phyloP scores from a whole-genome alignment of 2,113 vertebrate species.

The Oreochromis spilurus region DNA sequence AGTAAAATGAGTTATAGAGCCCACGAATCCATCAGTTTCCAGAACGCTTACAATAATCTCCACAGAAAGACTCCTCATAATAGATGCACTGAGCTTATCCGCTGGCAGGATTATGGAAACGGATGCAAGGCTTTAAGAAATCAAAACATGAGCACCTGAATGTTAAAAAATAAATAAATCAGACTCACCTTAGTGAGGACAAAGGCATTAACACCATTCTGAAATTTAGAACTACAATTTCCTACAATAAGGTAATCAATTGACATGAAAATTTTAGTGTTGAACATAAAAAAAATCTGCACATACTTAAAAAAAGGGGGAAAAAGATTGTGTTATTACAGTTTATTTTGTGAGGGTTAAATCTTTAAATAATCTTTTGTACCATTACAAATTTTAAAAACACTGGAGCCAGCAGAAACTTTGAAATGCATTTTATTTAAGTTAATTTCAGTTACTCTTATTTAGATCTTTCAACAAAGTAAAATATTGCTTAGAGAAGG shows the following conservation, averaged over 20 bases:
- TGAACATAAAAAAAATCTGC: neutral
- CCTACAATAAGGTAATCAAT: neutral
- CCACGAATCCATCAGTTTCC: neutral
- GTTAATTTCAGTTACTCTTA: neutral
- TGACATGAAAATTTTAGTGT: neutral
- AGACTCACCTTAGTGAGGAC: neutral
- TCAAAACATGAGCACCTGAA: neutral
- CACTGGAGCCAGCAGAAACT: neutral
- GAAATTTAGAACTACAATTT: neutral
- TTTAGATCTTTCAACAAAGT: neutral
- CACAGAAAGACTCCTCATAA: neutral
- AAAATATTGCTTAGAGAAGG: neutral
- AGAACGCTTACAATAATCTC: neutral
- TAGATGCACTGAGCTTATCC: neutral
- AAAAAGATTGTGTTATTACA: rapidly evolving
- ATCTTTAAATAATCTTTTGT: neutral
- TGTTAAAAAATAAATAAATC: neutral
- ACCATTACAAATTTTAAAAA: neutral
- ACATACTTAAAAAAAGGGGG: rapidly evolving
- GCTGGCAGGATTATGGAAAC: neutral
- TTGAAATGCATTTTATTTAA: neutral
- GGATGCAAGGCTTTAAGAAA: neutral
- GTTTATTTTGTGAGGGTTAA: neutral
- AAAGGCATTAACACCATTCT: neutral
- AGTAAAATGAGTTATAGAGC: neutral